phyloP scores from a whole-genome alignment of 2,888 invertebrate species.

The Gandaritis pyraliata region DNA sequence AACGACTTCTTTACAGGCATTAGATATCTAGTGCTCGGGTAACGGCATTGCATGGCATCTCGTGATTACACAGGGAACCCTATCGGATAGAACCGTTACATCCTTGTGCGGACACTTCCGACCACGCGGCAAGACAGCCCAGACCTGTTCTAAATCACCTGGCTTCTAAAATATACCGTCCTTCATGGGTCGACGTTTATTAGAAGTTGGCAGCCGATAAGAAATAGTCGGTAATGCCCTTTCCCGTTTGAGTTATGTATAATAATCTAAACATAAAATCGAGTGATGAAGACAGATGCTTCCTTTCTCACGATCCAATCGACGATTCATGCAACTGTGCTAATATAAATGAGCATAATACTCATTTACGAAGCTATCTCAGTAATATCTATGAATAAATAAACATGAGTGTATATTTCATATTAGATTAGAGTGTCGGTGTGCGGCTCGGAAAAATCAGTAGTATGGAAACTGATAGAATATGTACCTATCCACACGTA shows the following conservation, averaged over 20 bases:
- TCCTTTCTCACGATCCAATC: constrained; percentile 33
- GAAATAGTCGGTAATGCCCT: constrained; percentile 36
- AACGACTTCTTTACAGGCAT: constrained; percentile 54
- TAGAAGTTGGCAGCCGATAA: constrained; percentile 35
- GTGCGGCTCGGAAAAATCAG: too few relatives aligned
- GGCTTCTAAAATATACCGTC: constrained; percentile 44
- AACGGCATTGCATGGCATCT: constrained; percentile 57
- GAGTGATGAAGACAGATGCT: constrained; percentile 27
- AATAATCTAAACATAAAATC: constrained; percentile 31
- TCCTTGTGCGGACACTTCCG: constrained; percentile 65
- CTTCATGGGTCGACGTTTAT: constrained; percentile 42
- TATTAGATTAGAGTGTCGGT: too few relatives aligned
- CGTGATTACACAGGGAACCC: constrained; percentile 60
- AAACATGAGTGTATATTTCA: too few relatives aligned
- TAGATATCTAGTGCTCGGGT: constrained; percentile 46
- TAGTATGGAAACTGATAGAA: too few relatives aligned
- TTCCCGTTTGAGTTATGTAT: constrained; percentile 35
- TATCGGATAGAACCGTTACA: constrained; percentile 66
- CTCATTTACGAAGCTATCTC: constrained; percentile 4
- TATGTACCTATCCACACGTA: too few relatives aligned
- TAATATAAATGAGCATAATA: constrained; percentile 21
- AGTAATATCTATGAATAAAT: constrained; percentile 4
- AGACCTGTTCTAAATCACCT: constrained; percentile 45
- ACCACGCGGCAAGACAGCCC: constrained; percentile 49
- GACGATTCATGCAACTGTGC: constrained; percentile 14